These are phyloP conservation scores for Drosophila hamatofila DNA, from an alignment of 2,888 invertebrate species.

Conservation along the genomic window DNA sequence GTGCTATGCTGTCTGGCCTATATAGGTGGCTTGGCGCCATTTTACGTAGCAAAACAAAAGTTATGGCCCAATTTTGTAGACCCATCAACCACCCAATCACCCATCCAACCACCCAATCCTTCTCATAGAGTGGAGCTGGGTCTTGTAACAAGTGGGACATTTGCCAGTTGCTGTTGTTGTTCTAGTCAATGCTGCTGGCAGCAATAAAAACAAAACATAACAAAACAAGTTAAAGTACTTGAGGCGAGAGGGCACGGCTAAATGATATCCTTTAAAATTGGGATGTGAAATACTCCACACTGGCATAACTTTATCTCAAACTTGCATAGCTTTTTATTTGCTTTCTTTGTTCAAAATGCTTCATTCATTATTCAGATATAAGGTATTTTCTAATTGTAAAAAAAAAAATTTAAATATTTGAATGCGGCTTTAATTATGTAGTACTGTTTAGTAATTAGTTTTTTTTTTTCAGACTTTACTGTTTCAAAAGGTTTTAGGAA, in stretches of 20 bases:
- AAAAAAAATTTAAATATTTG: too few species aligned
- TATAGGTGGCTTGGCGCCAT: conserved; percentile 80
- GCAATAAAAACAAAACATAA: conserved; percentile 70
- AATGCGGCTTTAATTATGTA: too few species aligned
- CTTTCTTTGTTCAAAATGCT: background rate
- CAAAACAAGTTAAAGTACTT: conserved; percentile 7
- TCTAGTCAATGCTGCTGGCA: conserved; percentile 70
- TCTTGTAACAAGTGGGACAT: conserved; percentile 78
- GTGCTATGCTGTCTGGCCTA: conserved; percentile 69
- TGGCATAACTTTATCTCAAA: too few species aligned
- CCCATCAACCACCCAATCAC: conserved; percentile 39
- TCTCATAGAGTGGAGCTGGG: conserved; percentile 18
- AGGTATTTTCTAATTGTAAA: too few species aligned
- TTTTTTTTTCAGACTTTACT: too few species aligned
- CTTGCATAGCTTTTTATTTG: background rate
- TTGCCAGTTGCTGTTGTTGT: conserved; percentile 72
- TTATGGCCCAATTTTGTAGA: conserved; percentile 76
- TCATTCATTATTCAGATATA: too few species aligned
- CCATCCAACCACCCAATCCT: conserved; percentile 1
- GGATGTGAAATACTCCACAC: too few species aligned
- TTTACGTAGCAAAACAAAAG: conserved; percentile 79
- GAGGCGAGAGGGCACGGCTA: background rate
- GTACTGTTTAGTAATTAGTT: too few species aligned
- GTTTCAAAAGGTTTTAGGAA: too few species aligned
- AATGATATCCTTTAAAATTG: background rate